A percentile compares a stretch with the other conserved stretches of the same genome.
Conservation (phyloP, 1,140 invertebrate genomes). For the Zaprionus capensis region DNA sequence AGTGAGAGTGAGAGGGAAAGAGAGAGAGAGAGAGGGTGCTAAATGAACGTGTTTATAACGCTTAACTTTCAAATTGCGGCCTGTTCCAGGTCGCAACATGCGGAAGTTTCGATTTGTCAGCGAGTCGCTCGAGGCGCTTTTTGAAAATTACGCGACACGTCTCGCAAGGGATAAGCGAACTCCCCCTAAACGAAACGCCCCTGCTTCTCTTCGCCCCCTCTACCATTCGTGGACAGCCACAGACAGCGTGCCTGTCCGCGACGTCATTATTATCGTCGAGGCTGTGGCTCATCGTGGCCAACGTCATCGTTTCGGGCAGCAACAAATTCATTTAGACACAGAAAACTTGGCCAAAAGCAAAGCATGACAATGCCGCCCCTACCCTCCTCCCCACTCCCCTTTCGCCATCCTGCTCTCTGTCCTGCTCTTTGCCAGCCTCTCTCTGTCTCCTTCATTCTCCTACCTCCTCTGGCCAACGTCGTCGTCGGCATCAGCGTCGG, state of each 20-base stretch:
- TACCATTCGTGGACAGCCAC: neutral
- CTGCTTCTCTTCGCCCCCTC: neutral
- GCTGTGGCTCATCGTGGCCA: constrained; percentile 35
- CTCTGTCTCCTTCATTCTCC: neutral
- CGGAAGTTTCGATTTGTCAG: constrained; percentile 81
- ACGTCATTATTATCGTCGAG: constrained; percentile 44
- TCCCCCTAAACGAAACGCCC: neutral
- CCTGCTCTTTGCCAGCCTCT: neutral
- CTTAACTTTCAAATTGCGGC: constrained; percentile 78
- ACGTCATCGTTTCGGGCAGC: constrained; percentile 48
- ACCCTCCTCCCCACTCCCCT: neutral
- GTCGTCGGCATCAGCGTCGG: constrained; percentile 17
- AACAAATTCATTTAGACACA: constrained; percentile 53
- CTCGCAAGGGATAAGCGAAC: constrained; percentile 32
- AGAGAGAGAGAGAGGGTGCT: constrained; percentile 28
- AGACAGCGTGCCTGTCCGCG: constrained; percentile 47
- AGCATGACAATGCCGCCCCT: constrained; percentile 30
- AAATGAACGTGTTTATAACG: constrained; percentile 81
- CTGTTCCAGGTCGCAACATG: constrained; percentile 47
- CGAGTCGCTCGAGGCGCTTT: constrained; percentile 51
- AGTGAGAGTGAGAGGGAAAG: neutral
- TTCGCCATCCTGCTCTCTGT: neutral
- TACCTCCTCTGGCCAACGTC: constrained; percentile 2
- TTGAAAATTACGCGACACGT: constrained; percentile 64
- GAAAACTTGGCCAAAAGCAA: constrained; percentile 52